These are phyloP conservation scores for Podilymbus podiceps DNA, from an alignment of 2,113 vertebrate species.

Conservation along the genomic window DNA sequence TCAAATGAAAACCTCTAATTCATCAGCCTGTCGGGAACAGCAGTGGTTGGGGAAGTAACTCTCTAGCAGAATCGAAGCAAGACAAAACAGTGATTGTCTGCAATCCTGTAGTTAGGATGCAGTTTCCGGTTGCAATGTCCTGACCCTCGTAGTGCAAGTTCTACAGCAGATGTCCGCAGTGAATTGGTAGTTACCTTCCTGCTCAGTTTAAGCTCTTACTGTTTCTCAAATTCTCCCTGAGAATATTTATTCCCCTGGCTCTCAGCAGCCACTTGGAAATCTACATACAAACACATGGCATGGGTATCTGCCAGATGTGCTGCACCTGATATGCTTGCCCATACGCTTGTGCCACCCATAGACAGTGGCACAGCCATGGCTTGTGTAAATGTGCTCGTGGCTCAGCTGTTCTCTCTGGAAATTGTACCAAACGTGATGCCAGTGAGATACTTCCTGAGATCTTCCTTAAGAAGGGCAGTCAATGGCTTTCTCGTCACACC, in stretches of 20 bases:
- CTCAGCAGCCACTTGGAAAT: not conserved
- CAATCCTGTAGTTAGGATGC: not conserved
- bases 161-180: not conserved
- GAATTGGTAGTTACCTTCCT: not conserved
- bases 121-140: fast-evolving
- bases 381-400: not conserved
- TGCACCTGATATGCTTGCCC: not conserved
- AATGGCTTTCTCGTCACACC: not conserved
- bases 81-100: not conserved
- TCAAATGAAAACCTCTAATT: not conserved
- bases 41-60: not conserved
- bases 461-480: not conserved
- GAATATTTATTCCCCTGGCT: not conserved
- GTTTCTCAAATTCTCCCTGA: not conserved
- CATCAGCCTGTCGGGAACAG: not conserved
- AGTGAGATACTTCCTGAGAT: not conserved
- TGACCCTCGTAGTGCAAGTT: not conserved
- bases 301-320: not conserved
- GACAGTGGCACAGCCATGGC: not conserved
- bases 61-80: not conserved
- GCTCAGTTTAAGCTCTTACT: not conserved
- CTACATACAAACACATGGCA: not conserved
- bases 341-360: not conserved
- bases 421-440: not conserved
- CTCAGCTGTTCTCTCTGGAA: not conserved